A percentile compares a stretch with the other conserved stretches of the same genome.
Conservation (phyloP, 2,888 invertebrate species). For the Neocrepidodera transversa region DNA sequence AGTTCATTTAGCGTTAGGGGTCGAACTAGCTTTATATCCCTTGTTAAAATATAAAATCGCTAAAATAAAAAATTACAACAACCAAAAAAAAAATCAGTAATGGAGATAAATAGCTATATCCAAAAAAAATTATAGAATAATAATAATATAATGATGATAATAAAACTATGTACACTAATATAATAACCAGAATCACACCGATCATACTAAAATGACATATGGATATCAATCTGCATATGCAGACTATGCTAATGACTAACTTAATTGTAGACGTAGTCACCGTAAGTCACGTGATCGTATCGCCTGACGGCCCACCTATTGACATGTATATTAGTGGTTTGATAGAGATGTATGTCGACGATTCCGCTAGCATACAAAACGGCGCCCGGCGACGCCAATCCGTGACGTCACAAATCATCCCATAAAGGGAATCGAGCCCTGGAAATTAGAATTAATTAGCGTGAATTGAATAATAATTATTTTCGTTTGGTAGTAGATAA, state of each 20-base stretch:
- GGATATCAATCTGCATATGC: conserved; percentile 52
- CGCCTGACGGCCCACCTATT: conserved; percentile 51
- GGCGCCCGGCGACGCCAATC: conserved; percentile 34
- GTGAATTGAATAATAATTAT: no score
- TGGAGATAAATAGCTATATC: no score
- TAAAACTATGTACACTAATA: neutral
- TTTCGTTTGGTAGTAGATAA: no score
- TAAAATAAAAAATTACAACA: no score
- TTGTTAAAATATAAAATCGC: no score
- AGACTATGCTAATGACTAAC: conserved; percentile 56
- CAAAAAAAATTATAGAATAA: no score
- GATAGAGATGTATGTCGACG: conserved; percentile 50
- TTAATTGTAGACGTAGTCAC: conserved; percentile 53
- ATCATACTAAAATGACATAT: conserved; percentile 38
- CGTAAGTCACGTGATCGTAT: conserved; percentile 40
- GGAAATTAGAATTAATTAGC: conserved; percentile 36
- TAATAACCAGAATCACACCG: neutral
- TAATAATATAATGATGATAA: neutral
- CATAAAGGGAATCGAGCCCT: conserved; percentile 36
- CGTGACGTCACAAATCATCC: conserved; percentile 40
- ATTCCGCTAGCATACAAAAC: conserved; percentile 42
- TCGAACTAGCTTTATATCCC: no score
- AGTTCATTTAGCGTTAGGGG: no score
- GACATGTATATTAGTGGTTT: conserved; percentile 53
- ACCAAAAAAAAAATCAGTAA: no score